These are phyloP conservation scores for Chloroceryle aenea DNA, from an alignment of 2,113 vertebrate species.

Conservation along the genomic window DNA sequence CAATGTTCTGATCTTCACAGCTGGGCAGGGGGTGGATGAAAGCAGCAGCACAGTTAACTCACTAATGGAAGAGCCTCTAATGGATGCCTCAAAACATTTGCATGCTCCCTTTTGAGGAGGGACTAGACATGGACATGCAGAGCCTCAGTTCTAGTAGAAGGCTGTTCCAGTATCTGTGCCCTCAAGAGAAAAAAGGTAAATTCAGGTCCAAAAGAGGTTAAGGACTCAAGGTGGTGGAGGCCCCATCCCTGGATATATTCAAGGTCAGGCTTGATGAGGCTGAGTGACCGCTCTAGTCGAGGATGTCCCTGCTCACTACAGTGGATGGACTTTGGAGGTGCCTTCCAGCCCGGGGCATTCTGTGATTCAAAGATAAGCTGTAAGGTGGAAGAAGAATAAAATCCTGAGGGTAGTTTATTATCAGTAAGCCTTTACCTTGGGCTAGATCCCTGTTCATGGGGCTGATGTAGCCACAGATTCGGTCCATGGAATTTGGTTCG, in stretches of 20 bases:
- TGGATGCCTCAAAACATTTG: not conserved
- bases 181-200: not conserved
- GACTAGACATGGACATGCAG: not conserved
- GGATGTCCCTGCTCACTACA: too few species aligned
- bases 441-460: not conserved
- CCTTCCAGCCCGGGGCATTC: too few species aligned
- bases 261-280: too few species aligned
- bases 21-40: not conserved
- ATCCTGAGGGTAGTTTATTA: not conserved
- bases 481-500: not conserved
- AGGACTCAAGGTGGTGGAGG: not conserved
- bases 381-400: not conserved
- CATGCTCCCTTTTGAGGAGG: not conserved
- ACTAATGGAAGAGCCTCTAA: not conserved
- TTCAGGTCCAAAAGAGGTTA: not conserved
- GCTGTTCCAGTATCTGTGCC: rapidly evolving
- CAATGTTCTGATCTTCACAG: not conserved
- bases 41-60: not conserved
- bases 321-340: too few species aligned
- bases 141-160: not conserved
- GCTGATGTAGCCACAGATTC: not conserved
- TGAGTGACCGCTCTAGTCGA: too few species aligned
- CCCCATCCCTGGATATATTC: too few species aligned
- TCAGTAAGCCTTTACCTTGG: not conserved
- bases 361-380: not conserved